Base-by-base conservation (phyloP, 2,797 vertebrate genomes). In the Premnoplex brunnescens region DNA sequence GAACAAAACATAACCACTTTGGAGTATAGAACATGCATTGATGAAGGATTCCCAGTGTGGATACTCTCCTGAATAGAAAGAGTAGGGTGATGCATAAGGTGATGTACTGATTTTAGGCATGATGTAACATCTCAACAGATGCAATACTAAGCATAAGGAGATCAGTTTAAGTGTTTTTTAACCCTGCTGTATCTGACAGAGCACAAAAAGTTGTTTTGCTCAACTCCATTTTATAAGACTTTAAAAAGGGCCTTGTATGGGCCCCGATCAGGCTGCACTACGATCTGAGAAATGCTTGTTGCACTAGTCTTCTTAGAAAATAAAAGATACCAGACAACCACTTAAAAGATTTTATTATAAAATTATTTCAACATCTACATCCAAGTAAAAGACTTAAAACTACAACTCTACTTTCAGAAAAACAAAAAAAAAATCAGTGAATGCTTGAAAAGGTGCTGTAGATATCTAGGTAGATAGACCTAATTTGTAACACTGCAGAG, bases 291-390 rank as follows among this genome's bases (percentile, higher is more conserved):
- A 46, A 24, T 34, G 43, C 43, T 46, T 7, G 4, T 85, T 62
- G 19, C n/a, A 83, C 8, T 12, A 46, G 7, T 20, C 4, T 22
- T 59, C 27, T 46, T 36, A 24, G 7, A 81, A 88, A 78, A 46
- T 9, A 30, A 46, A 46, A 91, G 39, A 59, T 5, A 67, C 6
- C n/a, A 60, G 37, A 52, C 24, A 67, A 62, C 3, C 3, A 56
- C 51, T 90, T 56, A 64, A 32, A 89, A 82, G 3, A 67, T 78
- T 93, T 97, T 96, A 97, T 96, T 96, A 95, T 32, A 96, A 97
- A 97, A 94, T 71, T 82, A 74, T 88, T 74, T 81, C 12, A 86
- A 78, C 37, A 82, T 90, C 73, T 51, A 85, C 49, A 88, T 77
- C 66, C 63, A 87, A 79, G 34, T 79, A 86, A 78, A 92, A 95